A percentile compares a stretch with the other conserved stretches of the same genome.
phyloP scores from a whole-genome alignment of 2,888 invertebrate species.

The Polydrusus cervinus region DNA sequence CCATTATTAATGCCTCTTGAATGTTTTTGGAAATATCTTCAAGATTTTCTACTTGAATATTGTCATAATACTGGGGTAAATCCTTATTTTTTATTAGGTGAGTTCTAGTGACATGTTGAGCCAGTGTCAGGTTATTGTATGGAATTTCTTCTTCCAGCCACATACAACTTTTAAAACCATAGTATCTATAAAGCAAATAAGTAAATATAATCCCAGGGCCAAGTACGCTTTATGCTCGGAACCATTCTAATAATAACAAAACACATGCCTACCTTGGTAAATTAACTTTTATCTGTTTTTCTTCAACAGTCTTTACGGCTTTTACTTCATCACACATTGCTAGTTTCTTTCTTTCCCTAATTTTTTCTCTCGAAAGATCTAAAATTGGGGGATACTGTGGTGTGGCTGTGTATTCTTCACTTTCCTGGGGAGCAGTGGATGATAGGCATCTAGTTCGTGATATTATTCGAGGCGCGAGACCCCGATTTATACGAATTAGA shows the following conservation, averaged over 20 bases:
- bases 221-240: too few species aligned
- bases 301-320: slow-evolving; percentile 83
- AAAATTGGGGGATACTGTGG: slow-evolving; percentile 78
- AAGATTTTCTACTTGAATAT: slow-evolving; percentile 69
- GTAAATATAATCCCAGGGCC: too few species aligned
- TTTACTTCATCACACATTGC: slow-evolving; percentile 76
- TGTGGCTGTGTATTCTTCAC: slow-evolving; percentile 68
- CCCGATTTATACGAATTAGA: slow-evolving; percentile 36
- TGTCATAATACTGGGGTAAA: slow-evolving; percentile 77
- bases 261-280: slow-evolving; percentile 75
- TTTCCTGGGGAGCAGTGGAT: slow-evolving; percentile 52
- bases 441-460: slow-evolving; percentile 37
- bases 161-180: slow-evolving; percentile 81
- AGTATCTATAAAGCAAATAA: slow-evolving; percentile 72
- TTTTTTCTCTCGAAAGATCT: slow-evolving; percentile 75
- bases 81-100: slow-evolving; percentile 76
- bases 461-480: slow-evolving; percentile 20
- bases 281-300: slow-evolving; percentile 88
- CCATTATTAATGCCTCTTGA: slow-evolving; percentile 79
- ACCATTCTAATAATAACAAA: too few species aligned
- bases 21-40: slow-evolving; percentile 74
- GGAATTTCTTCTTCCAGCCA: slow-evolving; percentile 77
- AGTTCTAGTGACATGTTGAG: slow-evolving; percentile 87
- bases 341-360: slow-evolving; percentile 69
- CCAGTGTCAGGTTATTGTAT: slow-evolving; percentile 81